Evolutionary conservation across 2,797 vertebrate species (phyloP), one percentile per base, ranked within the genome.

Genomic region (Sebastes vulpes): DNA sequence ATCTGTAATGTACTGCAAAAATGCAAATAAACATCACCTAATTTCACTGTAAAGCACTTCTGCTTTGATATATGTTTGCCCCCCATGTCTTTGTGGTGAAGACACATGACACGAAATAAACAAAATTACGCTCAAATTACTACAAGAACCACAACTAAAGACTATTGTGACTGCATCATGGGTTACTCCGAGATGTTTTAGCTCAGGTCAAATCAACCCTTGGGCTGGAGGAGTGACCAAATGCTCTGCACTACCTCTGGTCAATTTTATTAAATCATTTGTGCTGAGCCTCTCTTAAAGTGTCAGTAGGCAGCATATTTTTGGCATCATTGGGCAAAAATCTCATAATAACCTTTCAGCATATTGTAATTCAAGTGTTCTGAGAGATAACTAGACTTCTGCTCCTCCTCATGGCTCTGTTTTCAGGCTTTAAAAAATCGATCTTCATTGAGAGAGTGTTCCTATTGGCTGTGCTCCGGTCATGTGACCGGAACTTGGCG

Each of bases 81-180:
- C 12, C 64, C 64, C 35, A 23, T 9, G 23, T 70, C 48, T 46
- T 59, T 11, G 23, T 25, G 57, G 72, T 75, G 61, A 68, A 85
- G 82, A 83, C 72, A 46, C 14, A 46, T 3, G 79, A 46, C 56
- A 42, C 54, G 38, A 38, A 21, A 50, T 76, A 38, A 79, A 75
- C 85, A 81, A 86, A 86, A 83, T 80, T 59, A 68, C 38, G 53
- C 69, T 89, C 58, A 73, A 65, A 83, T 91, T 84, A 87, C 78
- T 32, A 71, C 10, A 60, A 81, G 84, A 87, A 78, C 78, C 64
- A 65, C 65, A 75, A 31, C 75, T 58, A 21, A 21, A 65, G 26
- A 57, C 50, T 31, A 5, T 4, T 18, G 54, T 86, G 67, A 73
- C 75, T 38, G 11, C 53, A 57, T 64, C 68, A 72, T 66, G 42